Evolutionary conservation across 2,888 invertebrate species (phyloP).

Genomic region (Scotopteryx bipunctaria): DNA sequence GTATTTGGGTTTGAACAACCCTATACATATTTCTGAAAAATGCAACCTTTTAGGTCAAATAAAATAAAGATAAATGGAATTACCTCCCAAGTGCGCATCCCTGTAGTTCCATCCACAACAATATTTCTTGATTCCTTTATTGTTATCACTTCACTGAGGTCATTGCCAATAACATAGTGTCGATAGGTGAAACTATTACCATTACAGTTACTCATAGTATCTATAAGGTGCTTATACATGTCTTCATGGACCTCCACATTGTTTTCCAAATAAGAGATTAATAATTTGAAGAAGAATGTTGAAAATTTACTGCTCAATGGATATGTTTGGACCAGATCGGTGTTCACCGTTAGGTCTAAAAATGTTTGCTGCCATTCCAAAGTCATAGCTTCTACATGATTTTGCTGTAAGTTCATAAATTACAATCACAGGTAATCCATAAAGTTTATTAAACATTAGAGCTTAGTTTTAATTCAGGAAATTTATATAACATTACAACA

Average conservation of each 20-base stretch:
- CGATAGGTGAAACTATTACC: constrained; percentile 79
- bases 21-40: too few relatives aligned
- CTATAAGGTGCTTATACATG: constrained; percentile 85
- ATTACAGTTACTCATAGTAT: constrained; percentile 65
- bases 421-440: too few relatives aligned
- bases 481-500: too few relatives aligned
- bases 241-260: constrained; percentile 86
- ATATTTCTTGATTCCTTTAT: constrained; percentile 88
- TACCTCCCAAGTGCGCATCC: constrained; percentile 91
- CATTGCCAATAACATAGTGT: constrained; percentile 83
- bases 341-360: constrained; percentile 83
- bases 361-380: constrained; percentile 84
- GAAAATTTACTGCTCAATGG: constrained; percentile 86
- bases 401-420: constrained; percentile 49
- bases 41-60: too few relatives aligned
- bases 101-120: constrained; percentile 91
- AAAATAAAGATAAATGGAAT: too few relatives aligned
- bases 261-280: constrained; percentile 83
- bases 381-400: constrained; percentile 52
- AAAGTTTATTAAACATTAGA: too few relatives aligned
- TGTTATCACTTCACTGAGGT: constrained; percentile 71
- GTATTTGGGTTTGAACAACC: too few relatives aligned
- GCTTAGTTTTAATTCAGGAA: too few relatives aligned
- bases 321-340: constrained; percentile 77
- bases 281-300: constrained; percentile 85